These are phyloP conservation scores for Paratrypauchen microcephalus DNA, from an alignment of 2,797 vertebrate species.

Conservation along the genomic window DNA sequence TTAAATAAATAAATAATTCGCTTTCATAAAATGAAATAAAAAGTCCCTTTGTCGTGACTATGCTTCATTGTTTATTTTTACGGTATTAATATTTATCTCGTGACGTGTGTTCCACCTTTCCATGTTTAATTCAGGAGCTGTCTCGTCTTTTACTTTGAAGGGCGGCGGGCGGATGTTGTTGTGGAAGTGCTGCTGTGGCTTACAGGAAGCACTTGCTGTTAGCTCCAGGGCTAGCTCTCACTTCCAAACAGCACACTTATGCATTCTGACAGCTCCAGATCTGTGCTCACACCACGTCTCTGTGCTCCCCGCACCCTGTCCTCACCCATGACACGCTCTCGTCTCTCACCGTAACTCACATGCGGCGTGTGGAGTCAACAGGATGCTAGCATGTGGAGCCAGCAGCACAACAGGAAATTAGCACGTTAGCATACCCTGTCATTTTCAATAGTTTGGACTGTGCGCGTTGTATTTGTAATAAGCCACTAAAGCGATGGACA, in stretches of 20 bases:
- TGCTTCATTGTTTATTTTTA: too few relatives aligned
- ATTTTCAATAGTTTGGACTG: constrained; percentile 53
- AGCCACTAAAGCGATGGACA: constrained; percentile 82
- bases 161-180: constrained; percentile 62
- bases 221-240: constrained; percentile 40
- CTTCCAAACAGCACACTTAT: constrained; percentile 1
- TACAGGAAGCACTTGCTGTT: constrained; percentile 16
- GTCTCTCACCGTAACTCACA: not conserved
- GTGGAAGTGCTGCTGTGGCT: constrained; percentile 33
- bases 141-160: constrained; percentile 59
- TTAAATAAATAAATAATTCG: too few relatives aligned
- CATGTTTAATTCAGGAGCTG: not conserved
- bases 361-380: constrained; percentile 26
- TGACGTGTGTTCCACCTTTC: not conserved
- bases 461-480: constrained; percentile 55
- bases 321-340: constrained; percentile 10
- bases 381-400: constrained; percentile 53
- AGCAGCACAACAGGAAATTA: constrained; percentile 54
- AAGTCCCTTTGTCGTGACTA: too few relatives aligned
- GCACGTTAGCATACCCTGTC: constrained; percentile 47
- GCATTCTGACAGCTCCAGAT: constrained; percentile 19
- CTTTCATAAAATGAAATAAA: too few relatives aligned
- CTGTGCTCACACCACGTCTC: not conserved
- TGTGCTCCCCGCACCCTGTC: not conserved
- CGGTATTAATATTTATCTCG: too few relatives aligned